These are phyloP conservation scores for Cataglyphis rosenhaueri DNA, from an alignment of 2,888 invertebrate species.

Conservation along the genomic window DNA sequence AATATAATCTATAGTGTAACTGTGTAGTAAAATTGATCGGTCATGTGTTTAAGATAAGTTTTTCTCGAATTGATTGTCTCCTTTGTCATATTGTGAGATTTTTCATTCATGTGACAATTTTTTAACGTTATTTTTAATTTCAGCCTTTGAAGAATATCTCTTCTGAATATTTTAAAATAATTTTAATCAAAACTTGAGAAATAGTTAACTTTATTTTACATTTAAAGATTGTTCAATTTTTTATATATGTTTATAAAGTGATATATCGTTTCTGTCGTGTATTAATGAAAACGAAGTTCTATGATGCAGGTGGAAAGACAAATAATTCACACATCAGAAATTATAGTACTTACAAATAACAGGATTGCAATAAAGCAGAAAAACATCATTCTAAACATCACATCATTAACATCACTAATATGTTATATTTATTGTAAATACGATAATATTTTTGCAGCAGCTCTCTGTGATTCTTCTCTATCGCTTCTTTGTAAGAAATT, in stretches of 20 bases:
- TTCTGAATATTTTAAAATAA: neutral
- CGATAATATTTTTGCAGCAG: constrained; percentile 39
- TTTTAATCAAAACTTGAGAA: neutral
- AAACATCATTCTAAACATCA: constrained; percentile 23
- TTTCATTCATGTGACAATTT: constrained; percentile 6
- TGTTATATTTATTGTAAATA: constrained; percentile 48
- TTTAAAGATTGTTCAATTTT: constrained; percentile 11
- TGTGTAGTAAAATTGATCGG: constrained; percentile 49
- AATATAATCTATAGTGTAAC: constrained; percentile 49
- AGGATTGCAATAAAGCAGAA: constrained; percentile 23
- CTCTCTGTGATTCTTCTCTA: constrained; percentile 9
- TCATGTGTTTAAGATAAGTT: constrained; percentile 36
- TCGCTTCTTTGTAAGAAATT: constrained; percentile 19
- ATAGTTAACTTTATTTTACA: constrained; percentile 15
- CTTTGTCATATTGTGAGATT: constrained; percentile 16
- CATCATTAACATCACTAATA: constrained; percentile 24
- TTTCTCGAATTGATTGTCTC: constrained; percentile 23
- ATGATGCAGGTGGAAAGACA: neutral
- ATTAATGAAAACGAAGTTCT: constrained; percentile 9
- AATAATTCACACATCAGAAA: constrained; percentile 6
- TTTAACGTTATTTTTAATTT: neutral
- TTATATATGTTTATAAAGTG: neutral
- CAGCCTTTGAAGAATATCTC: neutral
- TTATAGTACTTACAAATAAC: constrained; percentile 42
- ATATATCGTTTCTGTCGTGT: neutral